Conservation (phyloP, 2,888 invertebrate species). For the Crioceris asparagi region DNA sequence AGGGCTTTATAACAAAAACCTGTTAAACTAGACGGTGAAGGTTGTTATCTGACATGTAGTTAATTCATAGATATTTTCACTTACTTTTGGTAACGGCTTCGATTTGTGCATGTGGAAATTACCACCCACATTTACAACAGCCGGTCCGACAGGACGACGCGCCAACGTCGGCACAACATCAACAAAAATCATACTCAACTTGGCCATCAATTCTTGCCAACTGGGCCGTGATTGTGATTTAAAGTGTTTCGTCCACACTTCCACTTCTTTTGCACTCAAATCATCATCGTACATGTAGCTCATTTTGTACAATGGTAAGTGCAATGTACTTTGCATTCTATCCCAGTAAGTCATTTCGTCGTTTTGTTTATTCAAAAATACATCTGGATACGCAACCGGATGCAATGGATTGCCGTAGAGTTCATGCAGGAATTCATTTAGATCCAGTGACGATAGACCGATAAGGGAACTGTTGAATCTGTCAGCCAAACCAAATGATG, state of each 20-base stretch:
- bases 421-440: constrained; percentile 24
- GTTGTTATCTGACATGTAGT: too few species aligned
- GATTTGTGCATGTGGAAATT: constrained; percentile 23
- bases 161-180: constrained; percentile 28
- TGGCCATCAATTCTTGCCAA: constrained; percentile 22
- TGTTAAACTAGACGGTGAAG: too few species aligned
- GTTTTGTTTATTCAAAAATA: constrained; percentile 21
- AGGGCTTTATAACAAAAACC: too few species aligned
- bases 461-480: constrained; percentile 31
- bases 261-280: constrained; percentile 14
- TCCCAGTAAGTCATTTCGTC: constrained; percentile 25
- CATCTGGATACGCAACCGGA: constrained; percentile 31
- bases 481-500: constrained; percentile 26
- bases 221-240: constrained; percentile 26
- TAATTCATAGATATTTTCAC: too few species aligned
- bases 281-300: constrained; percentile 7
- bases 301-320: constrained; percentile 7
- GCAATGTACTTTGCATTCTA: constrained; percentile 22
- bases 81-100: constrained; percentile 24
- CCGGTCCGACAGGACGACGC: constrained; percentile 23
- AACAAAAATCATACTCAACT: constrained; percentile 28
- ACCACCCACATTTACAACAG: constrained; percentile 27
- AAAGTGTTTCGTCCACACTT: constrained; percentile 23
- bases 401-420: constrained; percentile 29
- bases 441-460: constrained; percentile 30